These are phyloP conservation scores for Cygnus olor DNA, from an alignment of 2,797 vertebrate genomes.

Conservation along the genomic window DNA sequence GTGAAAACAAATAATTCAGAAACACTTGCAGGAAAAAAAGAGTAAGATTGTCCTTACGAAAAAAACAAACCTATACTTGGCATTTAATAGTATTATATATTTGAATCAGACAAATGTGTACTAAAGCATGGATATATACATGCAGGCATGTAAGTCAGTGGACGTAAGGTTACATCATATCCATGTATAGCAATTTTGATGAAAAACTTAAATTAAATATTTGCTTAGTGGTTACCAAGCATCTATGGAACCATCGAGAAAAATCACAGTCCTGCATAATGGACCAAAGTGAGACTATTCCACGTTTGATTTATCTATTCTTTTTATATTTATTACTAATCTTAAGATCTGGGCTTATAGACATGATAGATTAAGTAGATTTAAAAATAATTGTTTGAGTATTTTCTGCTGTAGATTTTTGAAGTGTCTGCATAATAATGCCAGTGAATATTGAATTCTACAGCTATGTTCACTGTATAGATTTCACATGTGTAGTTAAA, in stretches of 20 bases:
- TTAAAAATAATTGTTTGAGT: slow-evolving; percentile 18
- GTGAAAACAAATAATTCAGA: background rate
- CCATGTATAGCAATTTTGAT: background rate
- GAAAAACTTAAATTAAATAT: background rate
- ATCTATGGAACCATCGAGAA: background rate
- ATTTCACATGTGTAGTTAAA: background rate
- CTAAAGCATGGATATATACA: background rate
- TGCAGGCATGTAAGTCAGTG: accelerated
- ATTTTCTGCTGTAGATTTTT: background rate
- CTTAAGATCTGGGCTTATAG: slow-evolving; percentile 41
- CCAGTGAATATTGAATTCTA: background rate
- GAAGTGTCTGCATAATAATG: slow-evolving; percentile 14
- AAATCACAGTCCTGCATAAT: background rate
- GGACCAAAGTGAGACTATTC: background rate
- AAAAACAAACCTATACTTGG: background rate
- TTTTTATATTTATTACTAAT: slow-evolving; percentile 50
- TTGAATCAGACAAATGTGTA: background rate
- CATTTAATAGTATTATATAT: background rate
- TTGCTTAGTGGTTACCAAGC: background rate
- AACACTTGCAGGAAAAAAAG: accelerated
- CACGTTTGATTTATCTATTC: background rate
- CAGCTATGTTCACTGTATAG: background rate
- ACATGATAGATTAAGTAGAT: slow-evolving; percentile 11
- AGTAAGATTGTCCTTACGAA: background rate
- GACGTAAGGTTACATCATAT: background rate